Percentiles rank a stretch among this genome's conserved stretches.
Conservation (phyloP, 2,797 vertebrate genomes). For the Tamandua tetradactyla region DNA sequence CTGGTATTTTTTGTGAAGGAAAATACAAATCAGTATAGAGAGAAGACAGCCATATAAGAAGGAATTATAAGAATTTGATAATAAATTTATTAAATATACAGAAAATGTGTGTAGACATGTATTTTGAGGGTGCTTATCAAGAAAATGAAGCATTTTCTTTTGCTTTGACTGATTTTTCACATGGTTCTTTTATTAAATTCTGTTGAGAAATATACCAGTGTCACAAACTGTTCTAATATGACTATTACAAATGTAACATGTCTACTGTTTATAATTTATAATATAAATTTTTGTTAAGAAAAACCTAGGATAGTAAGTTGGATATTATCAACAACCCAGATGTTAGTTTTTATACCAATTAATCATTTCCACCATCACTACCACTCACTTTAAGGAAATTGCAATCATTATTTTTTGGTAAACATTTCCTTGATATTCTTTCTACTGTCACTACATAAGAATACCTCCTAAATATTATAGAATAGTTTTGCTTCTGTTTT, state of each 20-base stretch:
- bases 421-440: neutral
- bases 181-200: neutral
- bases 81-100: neutral
- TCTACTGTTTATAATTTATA: neutral
- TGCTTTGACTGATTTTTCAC: neutral
- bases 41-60: neutral
- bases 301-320: neutral
- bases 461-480: neutral
- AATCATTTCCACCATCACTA: neutral
- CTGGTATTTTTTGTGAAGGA: neutral
- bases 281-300: neutral
- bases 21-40: neutral
- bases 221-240: neutral
- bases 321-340: neutral
- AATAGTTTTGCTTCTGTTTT: neutral
- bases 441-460: neutral
- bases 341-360: neutral
- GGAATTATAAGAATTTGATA: neutral
- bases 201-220: neutral
- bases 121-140: too few relatives aligned
- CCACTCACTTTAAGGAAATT: neutral
- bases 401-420: neutral
- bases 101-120: too few relatives aligned
- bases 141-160: neutral
- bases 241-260: neutral